Conservation (phyloP, 1,140 invertebrate genomes). For the Zaprionus davidi region DNA sequence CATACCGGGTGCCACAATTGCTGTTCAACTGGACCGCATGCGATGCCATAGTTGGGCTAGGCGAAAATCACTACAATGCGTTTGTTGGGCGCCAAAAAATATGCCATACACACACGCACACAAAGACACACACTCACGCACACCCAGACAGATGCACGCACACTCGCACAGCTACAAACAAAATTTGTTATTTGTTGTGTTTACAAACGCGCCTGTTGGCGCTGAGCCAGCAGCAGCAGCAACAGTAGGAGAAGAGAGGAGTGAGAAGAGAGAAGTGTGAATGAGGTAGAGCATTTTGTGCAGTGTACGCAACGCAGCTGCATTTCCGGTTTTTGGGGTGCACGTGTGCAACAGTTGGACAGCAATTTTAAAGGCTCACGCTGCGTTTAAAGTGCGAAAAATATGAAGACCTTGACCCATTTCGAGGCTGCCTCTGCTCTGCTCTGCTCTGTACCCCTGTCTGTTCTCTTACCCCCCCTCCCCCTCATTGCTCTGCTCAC, state of each 20-base stretch:
- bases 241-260: background rate
- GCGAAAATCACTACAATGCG: conserved; percentile 55
- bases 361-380: conserved; percentile 57
- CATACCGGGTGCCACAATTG: conserved; percentile 16
- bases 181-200: conserved; percentile 77
- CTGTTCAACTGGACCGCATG: conserved; percentile 44
- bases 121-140: conserved; percentile 19
- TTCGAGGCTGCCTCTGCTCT: conserved; percentile 26
- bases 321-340: conserved; percentile 48
- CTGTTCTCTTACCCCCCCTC: background rate
- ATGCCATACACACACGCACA: conserved; percentile 58
- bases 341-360: conserved; percentile 66
- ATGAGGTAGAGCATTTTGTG: conserved; percentile 30
- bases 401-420: conserved; percentile 72
- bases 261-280: conserved; percentile 7
- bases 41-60: conserved; percentile 72
- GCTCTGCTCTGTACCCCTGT: background rate
- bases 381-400: conserved; percentile 59
- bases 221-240: conserved; percentile 33
- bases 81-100: conserved; percentile 68
- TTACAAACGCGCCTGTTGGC: conserved; percentile 63
- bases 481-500: background rate
- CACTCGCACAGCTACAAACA: conserved; percentile 3
- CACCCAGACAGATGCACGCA: conserved; percentile 18
- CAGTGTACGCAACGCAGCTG: conserved; percentile 65